phyloP scores from a whole-genome alignment of 2,797 vertebrate genomes.

The Helarctos malayanus region DNA sequence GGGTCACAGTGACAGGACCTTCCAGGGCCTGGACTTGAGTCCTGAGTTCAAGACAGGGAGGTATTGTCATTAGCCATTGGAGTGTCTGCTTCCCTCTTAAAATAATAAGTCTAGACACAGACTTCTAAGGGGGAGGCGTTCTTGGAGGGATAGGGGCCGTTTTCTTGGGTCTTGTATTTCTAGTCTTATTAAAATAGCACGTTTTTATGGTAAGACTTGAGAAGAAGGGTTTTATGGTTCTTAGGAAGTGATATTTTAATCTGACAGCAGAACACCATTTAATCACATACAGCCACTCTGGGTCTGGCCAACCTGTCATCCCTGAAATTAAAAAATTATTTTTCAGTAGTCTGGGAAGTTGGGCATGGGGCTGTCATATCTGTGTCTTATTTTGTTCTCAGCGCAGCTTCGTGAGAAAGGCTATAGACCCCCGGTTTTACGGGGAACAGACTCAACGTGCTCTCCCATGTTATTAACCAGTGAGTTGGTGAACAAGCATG shows the following conservation, averaged over 20 bases:
- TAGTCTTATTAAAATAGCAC: neutral
- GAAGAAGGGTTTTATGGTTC: neutral
- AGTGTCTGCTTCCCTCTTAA: neutral
- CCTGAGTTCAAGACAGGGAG: neutral
- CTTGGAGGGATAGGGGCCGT: neutral
- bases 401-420: neutral
- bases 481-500: neutral
- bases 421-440: neutral
- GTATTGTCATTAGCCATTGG: neutral
- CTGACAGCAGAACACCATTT: neutral
- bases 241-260: constrained; percentile 13
- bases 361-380: neutral
- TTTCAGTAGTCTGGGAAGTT: neutral
- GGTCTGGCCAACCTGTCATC: neutral
- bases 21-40: neutral
- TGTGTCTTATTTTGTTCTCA: neutral
- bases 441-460: no score
- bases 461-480: neutral
- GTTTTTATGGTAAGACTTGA: neutral
- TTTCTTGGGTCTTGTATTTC: neutral
- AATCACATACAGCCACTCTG: neutral
- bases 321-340: neutral
- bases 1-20: neutral
- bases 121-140: neutral
- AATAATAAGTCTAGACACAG: neutral